Conservation (phyloP, 2,113 vertebrate genomes). For the Toxostoma redivivum region DNA sequence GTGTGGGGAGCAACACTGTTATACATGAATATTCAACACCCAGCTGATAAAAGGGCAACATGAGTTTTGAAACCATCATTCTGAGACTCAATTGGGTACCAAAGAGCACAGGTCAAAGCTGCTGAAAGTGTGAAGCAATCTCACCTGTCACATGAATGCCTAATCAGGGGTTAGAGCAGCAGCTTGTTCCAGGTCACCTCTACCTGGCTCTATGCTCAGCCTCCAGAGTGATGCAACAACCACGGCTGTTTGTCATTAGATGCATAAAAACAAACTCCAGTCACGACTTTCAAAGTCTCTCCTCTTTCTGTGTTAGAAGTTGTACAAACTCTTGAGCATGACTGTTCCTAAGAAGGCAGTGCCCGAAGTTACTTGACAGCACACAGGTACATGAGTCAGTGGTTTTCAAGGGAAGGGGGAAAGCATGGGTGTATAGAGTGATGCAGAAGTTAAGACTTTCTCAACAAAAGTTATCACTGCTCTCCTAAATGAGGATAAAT, state of each 20-base stretch:
- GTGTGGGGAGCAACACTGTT: background rate
- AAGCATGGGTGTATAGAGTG: rapidly evolving
- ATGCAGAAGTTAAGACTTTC: background rate
- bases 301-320: background rate
- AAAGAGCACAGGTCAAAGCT: background rate
- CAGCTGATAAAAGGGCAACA: background rate
- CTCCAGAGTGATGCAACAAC: background rate
- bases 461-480: background rate
- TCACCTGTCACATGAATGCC: background rate
- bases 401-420: background rate
- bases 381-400: background rate
- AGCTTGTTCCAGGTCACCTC: background rate
- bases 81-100: background rate
- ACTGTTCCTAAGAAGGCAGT: background rate
- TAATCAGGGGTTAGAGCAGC: background rate
- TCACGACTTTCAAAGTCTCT: background rate
- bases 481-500: background rate
- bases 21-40: background rate
- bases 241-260: background rate
- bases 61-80: background rate
- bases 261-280: background rate
- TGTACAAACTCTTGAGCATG: background rate
- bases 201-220: background rate
- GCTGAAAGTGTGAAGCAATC: background rate
- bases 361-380: background rate